Evolutionary conservation across 2,888 invertebrate species (phyloP), one percentile per base, ranked within the genome.

Genomic region (Himalopsyche kuldschensis): DNA sequence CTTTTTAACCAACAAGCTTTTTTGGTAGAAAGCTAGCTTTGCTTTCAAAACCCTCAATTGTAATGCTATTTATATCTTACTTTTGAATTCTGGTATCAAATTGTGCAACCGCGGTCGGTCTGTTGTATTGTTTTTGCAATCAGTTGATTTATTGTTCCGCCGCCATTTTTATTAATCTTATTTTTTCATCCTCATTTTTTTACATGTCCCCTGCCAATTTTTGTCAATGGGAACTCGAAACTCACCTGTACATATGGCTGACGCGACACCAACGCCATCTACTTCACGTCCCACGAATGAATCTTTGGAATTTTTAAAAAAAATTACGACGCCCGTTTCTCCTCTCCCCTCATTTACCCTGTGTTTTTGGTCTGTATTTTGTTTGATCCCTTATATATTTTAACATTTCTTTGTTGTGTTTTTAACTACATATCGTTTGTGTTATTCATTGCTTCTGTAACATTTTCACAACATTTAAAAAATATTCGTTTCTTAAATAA

Each of bases 181-280:
- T 85, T 85, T 86, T 85, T 79, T 82, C 86, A 78, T 85, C 84
- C 79, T 85, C 85, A 48, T 86, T 86, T 87, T 80, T 82, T 87
- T 87, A 86, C 85, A 84, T 87, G 87, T 87, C 84, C 86, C 83
- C 85, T 87, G 80, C 81, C 82, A 84, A 80, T 84, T 82, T 84
- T 83, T 76, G n/a, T 80, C 48, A 75, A 81, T 81, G 77, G 32
- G 47, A 79, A 30, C 35, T 41, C 15, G 78, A 63, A 81, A 75
- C 55, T 31, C 69, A 41, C 75, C 55, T 55, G 55, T 55, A 55
- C 55, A 55, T 55, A 55, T 55, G 55, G 55, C 55, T 24, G 55
- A 55, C 24, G 6, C 55, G 55, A 20, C 55, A 41, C 15, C 3
- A 8, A 20, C 24, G 55, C 55, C 55, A 55, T 55, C 20, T 48